Percentiles rank a stretch among this genome's conserved stretches.
Evolutionary conservation across 2,113 vertebrate species (phyloP).

Genomic region (Hippopotamus amphibius): DNA sequence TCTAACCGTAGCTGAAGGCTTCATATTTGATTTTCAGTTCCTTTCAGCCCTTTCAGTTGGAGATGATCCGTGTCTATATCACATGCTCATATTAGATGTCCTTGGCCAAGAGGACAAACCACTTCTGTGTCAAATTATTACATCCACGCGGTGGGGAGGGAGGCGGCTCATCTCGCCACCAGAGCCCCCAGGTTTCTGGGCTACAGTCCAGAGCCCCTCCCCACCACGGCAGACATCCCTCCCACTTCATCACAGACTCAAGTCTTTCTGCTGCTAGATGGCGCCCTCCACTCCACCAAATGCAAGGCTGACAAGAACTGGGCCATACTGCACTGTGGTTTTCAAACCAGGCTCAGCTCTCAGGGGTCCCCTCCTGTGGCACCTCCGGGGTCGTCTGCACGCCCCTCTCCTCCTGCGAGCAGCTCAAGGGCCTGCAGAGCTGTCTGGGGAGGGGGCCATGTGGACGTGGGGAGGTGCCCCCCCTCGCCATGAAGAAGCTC

Average conservation of each 20-base stretch:
- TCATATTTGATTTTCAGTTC: background rate
- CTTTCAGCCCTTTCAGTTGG: background rate
- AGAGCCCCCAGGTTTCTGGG: background rate
- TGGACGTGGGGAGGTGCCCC: background rate
- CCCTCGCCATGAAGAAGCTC: too few relatives aligned
- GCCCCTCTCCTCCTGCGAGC: background rate
- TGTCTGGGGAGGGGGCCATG: background rate
- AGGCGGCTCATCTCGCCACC: background rate
- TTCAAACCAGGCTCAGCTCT: background rate
- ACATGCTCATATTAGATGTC: background rate
- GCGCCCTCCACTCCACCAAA: background rate
- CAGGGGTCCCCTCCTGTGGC: background rate
- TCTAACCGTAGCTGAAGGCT: background rate
- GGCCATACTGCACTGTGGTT: background rate
- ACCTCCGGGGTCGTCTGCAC: background rate
- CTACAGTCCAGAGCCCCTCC: background rate
- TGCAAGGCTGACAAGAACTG: background rate
- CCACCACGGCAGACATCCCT: background rate
- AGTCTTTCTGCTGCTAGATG: background rate
- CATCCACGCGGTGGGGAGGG: rapidly evolving
- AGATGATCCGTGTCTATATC: background rate
- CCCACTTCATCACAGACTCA: background rate
- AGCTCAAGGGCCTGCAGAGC: background rate
- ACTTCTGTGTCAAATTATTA: background rate
- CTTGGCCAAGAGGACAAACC: background rate